These are phyloP conservation scores for Stenodera caucasica DNA, from an alignment of 2,888 invertebrate species.

Conservation along the genomic window DNA sequence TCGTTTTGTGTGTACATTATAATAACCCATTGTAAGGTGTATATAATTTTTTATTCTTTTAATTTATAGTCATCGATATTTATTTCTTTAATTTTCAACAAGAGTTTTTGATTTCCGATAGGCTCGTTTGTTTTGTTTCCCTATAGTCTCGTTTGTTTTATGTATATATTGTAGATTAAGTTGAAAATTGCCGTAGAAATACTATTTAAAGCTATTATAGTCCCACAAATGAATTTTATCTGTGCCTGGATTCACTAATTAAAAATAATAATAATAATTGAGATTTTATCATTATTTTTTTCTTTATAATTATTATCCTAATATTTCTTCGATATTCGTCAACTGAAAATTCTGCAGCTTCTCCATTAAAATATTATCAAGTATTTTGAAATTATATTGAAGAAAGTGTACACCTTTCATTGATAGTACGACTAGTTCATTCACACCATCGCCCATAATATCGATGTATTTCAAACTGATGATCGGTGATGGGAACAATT, in stretches of 20 bases:
- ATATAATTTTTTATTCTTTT: neutral
- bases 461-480: slow-evolving; percentile 65
- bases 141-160: slow-evolving; percentile 15
- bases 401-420: slow-evolving; percentile 66
- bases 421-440: slow-evolving; percentile 67
- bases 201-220: slow-evolving; percentile 49
- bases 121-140: slow-evolving; percentile 19
- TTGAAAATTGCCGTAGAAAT: slow-evolving; percentile 44
- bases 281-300: neutral
- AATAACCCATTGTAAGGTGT: slow-evolving; percentile 2
- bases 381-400: slow-evolving; percentile 44
- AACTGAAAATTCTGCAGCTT: slow-evolving; percentile 35
- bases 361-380: slow-evolving; percentile 41
- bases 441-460: slow-evolving; percentile 67
- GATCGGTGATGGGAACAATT: slow-evolving; percentile 64
- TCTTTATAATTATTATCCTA: slow-evolving; percentile 29
- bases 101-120: neutral
- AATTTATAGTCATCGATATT: slow-evolving; percentile 17
- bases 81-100: neutral
- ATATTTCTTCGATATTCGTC: slow-evolving; percentile 12
- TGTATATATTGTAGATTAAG: slow-evolving; percentile 49
- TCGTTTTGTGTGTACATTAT: neutral
- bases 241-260: slow-evolving; percentile 56
- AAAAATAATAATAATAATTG: slow-evolving; percentile 35
- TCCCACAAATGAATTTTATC: slow-evolving; percentile 54